These are phyloP conservation scores for Andrena chrysosceles DNA, from an alignment of 2,888 invertebrate species.

Conservation along the genomic window DNA sequence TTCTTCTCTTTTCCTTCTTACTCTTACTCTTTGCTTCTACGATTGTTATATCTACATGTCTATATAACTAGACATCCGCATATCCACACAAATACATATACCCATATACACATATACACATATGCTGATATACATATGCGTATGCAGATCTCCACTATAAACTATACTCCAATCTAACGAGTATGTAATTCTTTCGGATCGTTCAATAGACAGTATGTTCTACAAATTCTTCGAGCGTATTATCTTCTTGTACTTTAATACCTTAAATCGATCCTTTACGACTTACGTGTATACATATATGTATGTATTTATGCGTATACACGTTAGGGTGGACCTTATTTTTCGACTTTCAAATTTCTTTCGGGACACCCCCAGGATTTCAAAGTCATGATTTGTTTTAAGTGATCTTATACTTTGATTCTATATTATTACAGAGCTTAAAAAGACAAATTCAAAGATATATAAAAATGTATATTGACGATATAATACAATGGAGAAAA, in stretches of 20 bases:
- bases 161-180: constrained; percentile 62
- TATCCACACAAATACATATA: constrained; percentile 20
- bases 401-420: no score
- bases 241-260: constrained; percentile 63
- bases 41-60: constrained; percentile 48
- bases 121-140: constrained; percentile 9
- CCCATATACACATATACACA: constrained; percentile 11
- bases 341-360: no score
- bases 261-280: constrained; percentile 54
- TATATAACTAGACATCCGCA: no score
- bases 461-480: no score
- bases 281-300: constrained; percentile 29
- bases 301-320: background rate
- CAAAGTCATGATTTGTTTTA: no score
- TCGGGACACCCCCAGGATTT: no score
- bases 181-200: constrained; percentile 69
- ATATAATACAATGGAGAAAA: no score
- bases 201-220: constrained; percentile 73
- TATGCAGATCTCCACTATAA: constrained; percentile 11
- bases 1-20: constrained; percentile 65
- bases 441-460: no score
- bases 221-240: constrained; percentile 62
- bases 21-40: constrained; percentile 76
- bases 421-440: no score
- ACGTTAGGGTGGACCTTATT: no score